These are phyloP conservation scores for Lycia hirtaria DNA, from an alignment of 2,888 invertebrate genomes.

Conservation along the genomic window DNA sequence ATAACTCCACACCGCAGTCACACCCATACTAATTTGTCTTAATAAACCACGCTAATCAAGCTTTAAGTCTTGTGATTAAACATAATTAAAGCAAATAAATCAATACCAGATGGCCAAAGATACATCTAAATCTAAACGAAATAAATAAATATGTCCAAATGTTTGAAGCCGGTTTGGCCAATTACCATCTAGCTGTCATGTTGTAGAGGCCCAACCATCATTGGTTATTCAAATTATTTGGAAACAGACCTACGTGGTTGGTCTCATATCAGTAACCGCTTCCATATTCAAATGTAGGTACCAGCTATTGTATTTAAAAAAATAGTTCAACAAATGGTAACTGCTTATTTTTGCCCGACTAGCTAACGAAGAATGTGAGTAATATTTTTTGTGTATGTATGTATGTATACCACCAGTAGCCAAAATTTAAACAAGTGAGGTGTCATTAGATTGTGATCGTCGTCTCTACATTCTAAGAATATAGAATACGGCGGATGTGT, in stretches of 20 bases:
- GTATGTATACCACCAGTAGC: too few species aligned
- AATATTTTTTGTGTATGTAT: too few species aligned
- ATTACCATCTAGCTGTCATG: constrained; percentile 16
- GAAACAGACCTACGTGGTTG: constrained; percentile 13
- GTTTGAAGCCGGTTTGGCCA: constrained; percentile 20
- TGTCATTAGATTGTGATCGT: too few species aligned
- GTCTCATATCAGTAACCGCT: neutral
- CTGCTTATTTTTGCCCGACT: neutral
- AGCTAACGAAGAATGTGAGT: too few species aligned
- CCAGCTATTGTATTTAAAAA: neutral
- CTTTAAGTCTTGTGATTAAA: constrained; percentile 24
- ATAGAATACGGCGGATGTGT: too few species aligned
- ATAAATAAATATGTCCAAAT: constrained; percentile 16
- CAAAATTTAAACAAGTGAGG: too few species aligned
- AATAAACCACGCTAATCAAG: constrained; percentile 20
- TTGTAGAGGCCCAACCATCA: constrained; percentile 11
- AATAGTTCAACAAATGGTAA: neutral
- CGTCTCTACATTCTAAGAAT: too few species aligned
- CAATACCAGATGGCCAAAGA: constrained; percentile 20
- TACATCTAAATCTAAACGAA: constrained; percentile 24
- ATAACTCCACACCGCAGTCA: neutral
- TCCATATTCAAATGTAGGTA: neutral
- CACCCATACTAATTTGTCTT: constrained; percentile 21
- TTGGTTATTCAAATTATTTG: constrained; percentile 26
- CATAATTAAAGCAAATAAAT: constrained; percentile 27